Evolutionary conservation across 2,888 invertebrate genomes (phyloP), one percentile per base, ranked within the genome.

Genomic region (Eupithecia vulgata): DNA sequence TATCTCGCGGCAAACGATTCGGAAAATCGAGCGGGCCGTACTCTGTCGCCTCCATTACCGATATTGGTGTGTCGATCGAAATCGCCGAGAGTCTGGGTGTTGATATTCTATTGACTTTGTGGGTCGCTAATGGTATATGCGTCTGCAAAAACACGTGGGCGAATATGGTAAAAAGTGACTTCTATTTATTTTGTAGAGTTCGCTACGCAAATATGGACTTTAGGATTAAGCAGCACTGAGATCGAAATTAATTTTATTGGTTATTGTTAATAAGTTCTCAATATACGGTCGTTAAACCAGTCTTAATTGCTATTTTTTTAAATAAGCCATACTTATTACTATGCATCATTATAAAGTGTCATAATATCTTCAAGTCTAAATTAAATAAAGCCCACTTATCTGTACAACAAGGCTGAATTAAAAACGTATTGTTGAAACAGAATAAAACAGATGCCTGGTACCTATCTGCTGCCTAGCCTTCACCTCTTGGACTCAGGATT

Each of bases 21-120:
- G 93, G 92, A 93, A 94, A 92, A 94, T 93, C 90, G 92, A 91
- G 90, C 88, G 85, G 84, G 85, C 84, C 89, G 90, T 89, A 88
- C 86, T 86, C 85, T 84, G 85, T 84, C 87, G 85, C 86, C 88
- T 89, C 93, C 91, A 93, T 93, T 93, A 93, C 92, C 88, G 89
- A 90, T 91, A 92, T 93, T 93, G 92, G 87, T 85, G 85, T 82
- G 85, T 83, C 81, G 84, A 81, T 84, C 80, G 81, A 72, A 76
- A 80, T 79, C 80, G 71, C 67, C 70, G 40, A 25, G 40, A 40
- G 72, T 70, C 73, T 74, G 59, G 61, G 61, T 69, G 61, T 67
- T 67, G 65, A 70, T 72, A 59, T 72, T 64, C 35, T 59, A 70
- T 61, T 70, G 68, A 70, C 72, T 66, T 75, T 64, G 67, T 71